Percentiles rank a stretch among this genome's conserved stretches.
Evolutionary conservation across 2,797 vertebrate species (phyloP).

Genomic region (Hipposideros larvatus): DNA sequence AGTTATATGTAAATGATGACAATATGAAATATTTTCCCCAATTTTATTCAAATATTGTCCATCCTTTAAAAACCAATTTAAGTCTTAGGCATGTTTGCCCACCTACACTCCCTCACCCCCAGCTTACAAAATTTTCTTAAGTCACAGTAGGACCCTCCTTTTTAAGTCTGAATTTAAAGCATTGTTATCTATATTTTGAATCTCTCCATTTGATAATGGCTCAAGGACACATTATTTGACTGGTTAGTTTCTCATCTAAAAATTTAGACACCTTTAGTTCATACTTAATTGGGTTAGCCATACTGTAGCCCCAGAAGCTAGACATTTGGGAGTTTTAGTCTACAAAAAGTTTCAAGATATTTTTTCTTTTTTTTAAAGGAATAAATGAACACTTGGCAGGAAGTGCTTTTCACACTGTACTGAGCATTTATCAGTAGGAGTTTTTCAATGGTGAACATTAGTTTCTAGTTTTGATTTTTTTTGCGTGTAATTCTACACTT

Average conservation of each 20-base stretch:
- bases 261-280: neutral
- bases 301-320: neutral
- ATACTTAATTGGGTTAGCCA: neutral
- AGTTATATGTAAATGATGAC: neutral
- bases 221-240: neutral
- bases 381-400: slow-evolving; percentile 26
- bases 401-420: neutral
- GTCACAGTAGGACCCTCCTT: neutral
- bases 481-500: neutral
- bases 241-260: slow-evolving; percentile 17
- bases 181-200: neutral
- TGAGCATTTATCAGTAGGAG: neutral
- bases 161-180: slow-evolving; percentile 26
- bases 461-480: neutral
- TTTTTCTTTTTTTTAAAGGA: slow-evolving; percentile 50
- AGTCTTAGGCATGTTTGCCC: neutral
- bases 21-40: neutral
- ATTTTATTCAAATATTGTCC: neutral
- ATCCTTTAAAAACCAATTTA: neutral
- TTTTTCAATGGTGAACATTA: slow-evolving; percentile 37
- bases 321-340: neutral
- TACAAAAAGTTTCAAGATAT: slow-evolving; percentile 5
- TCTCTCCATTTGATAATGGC: neutral
- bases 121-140: slow-evolving; percentile 18
- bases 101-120: neutral